Conservation (phyloP, 2,797 vertebrate species). For the Hephaestus fuliginosus region DNA sequence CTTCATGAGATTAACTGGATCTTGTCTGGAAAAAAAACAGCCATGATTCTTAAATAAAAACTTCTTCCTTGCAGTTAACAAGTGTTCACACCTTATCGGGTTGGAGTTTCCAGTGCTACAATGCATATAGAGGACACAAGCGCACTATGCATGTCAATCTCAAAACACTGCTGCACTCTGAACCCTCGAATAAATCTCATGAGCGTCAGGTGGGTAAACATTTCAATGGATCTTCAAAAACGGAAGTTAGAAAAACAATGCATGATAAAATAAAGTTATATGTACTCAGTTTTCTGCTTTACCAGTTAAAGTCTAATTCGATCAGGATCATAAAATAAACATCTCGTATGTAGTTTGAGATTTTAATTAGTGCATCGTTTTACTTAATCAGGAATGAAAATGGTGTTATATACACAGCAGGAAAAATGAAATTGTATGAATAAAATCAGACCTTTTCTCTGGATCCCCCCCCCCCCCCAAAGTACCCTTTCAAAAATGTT, state of each 20-base stretch:
- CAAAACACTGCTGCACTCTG: constrained; percentile 39
- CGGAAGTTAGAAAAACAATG: constrained; percentile 24
- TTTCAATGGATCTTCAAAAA: constrained; percentile 13
- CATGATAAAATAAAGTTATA: constrained; percentile 26
- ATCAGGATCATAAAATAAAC: constrained; percentile 45
- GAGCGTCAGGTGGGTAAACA: constrained; percentile 22
- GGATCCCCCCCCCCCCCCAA: not conserved
- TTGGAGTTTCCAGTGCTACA: constrained; percentile 44
- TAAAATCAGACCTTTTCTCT: not conserved
- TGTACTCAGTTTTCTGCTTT: constrained; percentile 17
- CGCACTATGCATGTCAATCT: constrained; percentile 24
- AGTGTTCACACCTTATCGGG: not conserved
- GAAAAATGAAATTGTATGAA: constrained; percentile 11
- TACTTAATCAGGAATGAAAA: constrained; percentile 63
- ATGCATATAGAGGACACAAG: constrained; percentile 3
- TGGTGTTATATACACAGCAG: constrained; percentile 18
- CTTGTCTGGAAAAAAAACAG: constrained; percentile 45
- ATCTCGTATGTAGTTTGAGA: not conserved
- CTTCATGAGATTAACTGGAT: constrained; percentile 52
- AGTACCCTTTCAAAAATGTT: constrained; percentile 14
- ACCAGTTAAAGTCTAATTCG: constrained; percentile 31
- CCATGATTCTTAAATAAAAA: constrained; percentile 58
- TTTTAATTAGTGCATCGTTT: constrained; percentile 32
- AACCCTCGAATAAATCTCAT: constrained; percentile 48
- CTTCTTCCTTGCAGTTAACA: not conserved